phyloP scores from a whole-genome alignment of 1,140 invertebrate genomes.

The Octopus sinensis region DNA sequence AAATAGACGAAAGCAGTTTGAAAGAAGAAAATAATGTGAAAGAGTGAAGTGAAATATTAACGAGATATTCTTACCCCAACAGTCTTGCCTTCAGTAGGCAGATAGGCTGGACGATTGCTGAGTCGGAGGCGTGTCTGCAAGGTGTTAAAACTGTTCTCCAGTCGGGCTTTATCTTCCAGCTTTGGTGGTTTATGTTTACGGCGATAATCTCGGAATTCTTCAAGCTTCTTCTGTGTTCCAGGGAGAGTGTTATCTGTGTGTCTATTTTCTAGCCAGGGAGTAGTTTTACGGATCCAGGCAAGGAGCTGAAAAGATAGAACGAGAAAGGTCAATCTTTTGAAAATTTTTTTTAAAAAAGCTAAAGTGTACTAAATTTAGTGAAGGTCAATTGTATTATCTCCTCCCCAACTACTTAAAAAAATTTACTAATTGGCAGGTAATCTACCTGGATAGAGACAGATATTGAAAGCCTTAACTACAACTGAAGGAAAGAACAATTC shows the following conservation, averaged over 20 bases:
- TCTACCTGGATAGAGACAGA: no score
- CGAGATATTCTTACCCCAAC: constrained; percentile 72
- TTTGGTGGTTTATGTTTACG: constrained; percentile 97
- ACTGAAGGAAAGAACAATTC: no score
- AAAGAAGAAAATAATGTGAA: no score
- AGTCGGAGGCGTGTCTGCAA: constrained; percentile 91
- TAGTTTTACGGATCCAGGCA: constrained; percentile 96
- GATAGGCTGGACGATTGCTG: constrained; percentile 95
- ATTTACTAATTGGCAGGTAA: no score
- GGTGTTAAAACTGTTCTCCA: constrained; percentile 99
- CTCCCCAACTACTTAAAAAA: no score
- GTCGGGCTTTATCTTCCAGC: constrained; percentile 95
- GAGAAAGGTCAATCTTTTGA: not conserved
- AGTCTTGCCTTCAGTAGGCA: constrained; percentile 98
- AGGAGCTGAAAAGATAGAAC: constrained; percentile 67
- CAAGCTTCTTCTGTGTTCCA: constrained; percentile 94
- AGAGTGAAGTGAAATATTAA: no score
- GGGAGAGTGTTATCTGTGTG: constrained; percentile 96
- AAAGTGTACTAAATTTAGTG: no score
- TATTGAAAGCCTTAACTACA: no score
- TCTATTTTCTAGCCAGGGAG: constrained; percentile 93
- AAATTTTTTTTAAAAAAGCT: not conserved
- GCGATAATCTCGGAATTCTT: constrained; percentile 97
- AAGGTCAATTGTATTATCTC: no score
- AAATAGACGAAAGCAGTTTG: no score